phyloP scores from a whole-genome alignment of 2,888 invertebrate species.

The Melitaea athalia region DNA sequence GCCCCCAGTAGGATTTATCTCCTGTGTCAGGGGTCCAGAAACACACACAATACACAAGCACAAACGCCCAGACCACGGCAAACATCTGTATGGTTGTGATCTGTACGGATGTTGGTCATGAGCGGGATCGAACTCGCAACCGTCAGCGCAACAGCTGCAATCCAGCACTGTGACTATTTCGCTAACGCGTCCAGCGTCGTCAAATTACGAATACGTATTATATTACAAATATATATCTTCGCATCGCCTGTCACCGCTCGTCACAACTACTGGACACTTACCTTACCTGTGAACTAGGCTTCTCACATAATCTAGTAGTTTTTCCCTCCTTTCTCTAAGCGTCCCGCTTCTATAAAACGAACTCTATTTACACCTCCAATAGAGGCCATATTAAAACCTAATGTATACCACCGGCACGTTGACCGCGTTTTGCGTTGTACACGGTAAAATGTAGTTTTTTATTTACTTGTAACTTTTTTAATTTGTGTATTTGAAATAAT shows the following conservation, averaged over 20 bases:
- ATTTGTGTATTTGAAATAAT: too few species aligned
- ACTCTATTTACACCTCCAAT: not conserved
- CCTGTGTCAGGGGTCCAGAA: too few species aligned
- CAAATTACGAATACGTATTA: not conserved
- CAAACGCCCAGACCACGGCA: too few species aligned
- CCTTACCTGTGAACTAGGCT: slow-evolving; percentile 36
- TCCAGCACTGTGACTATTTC: too few species aligned
- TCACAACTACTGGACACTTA: not conserved
- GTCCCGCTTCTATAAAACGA: slow-evolving; percentile 1
- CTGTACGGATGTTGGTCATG: too few species aligned
- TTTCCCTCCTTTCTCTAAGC: slow-evolving; percentile 58
- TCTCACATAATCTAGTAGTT: slow-evolving; percentile 42
- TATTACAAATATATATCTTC: not conserved
- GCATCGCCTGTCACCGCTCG: not conserved
- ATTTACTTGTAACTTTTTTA: not conserved
- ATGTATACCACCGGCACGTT: not conserved
- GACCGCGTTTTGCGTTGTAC: slow-evolving; percentile 6
- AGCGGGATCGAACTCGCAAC: too few species aligned
- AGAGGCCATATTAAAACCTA: not conserved
- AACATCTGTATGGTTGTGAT: too few species aligned
- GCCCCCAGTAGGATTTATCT: too few species aligned
- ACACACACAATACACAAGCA: too few species aligned
- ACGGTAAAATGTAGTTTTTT: not conserved
- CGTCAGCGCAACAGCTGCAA: too few species aligned
- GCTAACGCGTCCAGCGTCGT: too few species aligned